phyloP scores from a whole-genome alignment of 2,888 invertebrate species.

The Siphonodentalium dalli region DNA sequence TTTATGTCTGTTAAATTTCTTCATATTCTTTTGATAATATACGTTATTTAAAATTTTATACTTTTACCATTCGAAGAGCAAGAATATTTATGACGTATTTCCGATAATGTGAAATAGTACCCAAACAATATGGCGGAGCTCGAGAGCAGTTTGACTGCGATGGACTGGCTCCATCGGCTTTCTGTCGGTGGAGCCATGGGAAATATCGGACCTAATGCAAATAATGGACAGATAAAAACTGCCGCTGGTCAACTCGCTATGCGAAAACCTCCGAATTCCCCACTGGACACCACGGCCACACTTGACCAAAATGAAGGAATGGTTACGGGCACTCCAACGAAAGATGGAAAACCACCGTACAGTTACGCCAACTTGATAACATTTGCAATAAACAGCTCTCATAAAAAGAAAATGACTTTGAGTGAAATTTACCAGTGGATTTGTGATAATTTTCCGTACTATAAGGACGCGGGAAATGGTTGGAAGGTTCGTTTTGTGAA shows the following conservation, averaged over 20 bases:
- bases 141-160: constrained; percentile 67
- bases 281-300: constrained; percentile 52
- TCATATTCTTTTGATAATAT: too few relatives aligned
- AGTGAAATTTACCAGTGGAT: constrained; percentile 79
- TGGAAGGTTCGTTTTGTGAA: constrained; percentile 72
- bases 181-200: constrained; percentile 61
- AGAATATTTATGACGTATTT: constrained; percentile 25
- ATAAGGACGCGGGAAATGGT: constrained; percentile 74
- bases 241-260: constrained; percentile 49
- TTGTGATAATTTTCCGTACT: constrained; percentile 76
- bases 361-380: constrained; percentile 78
- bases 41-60: neutral
- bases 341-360: constrained; percentile 67
- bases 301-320: constrained; percentile 44
- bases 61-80: too few relatives aligned
- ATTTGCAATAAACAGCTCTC: constrained; percentile 74
- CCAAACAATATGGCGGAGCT: constrained; percentile 63
- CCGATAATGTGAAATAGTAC: constrained; percentile 6
- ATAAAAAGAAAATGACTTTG: constrained; percentile 76
- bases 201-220: constrained; percentile 34
- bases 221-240: constrained; percentile 37
- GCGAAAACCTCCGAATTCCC: constrained; percentile 56
- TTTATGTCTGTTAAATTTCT: too few relatives aligned
- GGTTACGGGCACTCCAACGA: constrained; percentile 32
- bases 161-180: constrained; percentile 68